Percentiles rank a stretch among this genome's conserved stretches.
phyloP scores from a whole-genome alignment of 2,113 vertebrate genomes.

The Ailuropoda melanoleuca region DNA sequence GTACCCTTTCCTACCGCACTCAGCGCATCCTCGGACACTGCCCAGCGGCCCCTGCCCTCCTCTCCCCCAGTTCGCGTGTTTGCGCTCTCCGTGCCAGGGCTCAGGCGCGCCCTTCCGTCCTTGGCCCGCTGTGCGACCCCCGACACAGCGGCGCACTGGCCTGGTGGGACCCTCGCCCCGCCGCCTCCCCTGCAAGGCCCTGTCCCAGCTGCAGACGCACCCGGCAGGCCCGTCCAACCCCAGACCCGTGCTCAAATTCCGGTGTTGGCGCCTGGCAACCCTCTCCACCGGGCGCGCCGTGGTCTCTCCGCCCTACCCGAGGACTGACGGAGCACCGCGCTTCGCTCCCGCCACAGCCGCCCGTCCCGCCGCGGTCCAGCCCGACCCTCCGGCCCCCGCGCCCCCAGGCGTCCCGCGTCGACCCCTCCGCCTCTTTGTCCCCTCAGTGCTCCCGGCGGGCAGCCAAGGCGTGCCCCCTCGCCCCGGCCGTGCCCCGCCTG shows the following conservation, averaged over 20 bases:
- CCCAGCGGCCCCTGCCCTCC: neutral
- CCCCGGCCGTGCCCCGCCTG: neutral
- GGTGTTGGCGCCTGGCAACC: rapidly evolving
- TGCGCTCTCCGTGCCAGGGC: neutral
- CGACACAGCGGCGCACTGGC: neutral
- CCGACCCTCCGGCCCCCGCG: neutral
- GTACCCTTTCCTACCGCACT: too few relatives aligned
- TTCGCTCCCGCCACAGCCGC: rapidly evolving
- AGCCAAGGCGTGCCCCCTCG: neutral
- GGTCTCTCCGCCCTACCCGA: neutral
- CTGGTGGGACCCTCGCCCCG: rapidly evolving
- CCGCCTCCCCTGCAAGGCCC: too few relatives aligned
- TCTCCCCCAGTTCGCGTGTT: neutral
- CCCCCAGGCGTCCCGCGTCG: rapidly evolving
- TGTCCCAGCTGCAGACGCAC: too few relatives aligned
- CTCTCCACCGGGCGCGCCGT: rapidly evolving
- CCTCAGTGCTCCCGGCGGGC: rapidly evolving
- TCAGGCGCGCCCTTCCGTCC: neutral
- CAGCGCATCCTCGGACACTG: neutral
- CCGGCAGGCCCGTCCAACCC: neutral
- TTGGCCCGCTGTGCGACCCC: rapidly evolving
- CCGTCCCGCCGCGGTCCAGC: neutral
- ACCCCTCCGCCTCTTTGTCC: neutral
- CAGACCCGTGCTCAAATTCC: neutral
- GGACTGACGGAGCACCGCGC: neutral